These are phyloP conservation scores for Bombylius discolor DNA, from an alignment of 2,888 invertebrate genomes.

Conservation along the genomic window DNA sequence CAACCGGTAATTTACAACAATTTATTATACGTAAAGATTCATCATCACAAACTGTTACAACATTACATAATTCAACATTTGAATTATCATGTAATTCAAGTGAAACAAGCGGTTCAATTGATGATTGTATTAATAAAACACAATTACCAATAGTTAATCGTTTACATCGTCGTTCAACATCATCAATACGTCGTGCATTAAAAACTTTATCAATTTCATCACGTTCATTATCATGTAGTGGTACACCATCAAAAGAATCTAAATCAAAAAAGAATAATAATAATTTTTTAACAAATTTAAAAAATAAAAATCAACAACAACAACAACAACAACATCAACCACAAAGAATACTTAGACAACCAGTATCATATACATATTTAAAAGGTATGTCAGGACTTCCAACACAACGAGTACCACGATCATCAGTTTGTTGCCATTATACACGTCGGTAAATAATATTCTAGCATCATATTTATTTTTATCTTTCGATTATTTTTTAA, in stretches of 20 bases:
- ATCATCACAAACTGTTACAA: not conserved
- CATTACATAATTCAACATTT: constrained; percentile 14
- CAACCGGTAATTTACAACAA: constrained; percentile 8
- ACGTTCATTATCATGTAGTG: constrained; percentile 51
- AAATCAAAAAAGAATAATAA: constrained; percentile 8
- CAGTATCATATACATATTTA: constrained; percentile 67
- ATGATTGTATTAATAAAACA: constrained; percentile 37
- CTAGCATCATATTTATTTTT: no score
- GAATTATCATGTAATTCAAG: constrained; percentile 37
- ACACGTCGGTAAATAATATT: constrained; percentile 24
- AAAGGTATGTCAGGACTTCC: constrained; percentile 69
- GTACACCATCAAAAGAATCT: constrained; percentile 24
- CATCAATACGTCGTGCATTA: constrained; percentile 58
- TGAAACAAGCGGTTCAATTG: constrained; percentile 46
- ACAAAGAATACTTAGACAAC: constrained; percentile 62
- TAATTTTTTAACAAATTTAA: not conserved
- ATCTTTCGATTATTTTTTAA: no score
- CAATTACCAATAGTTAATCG: constrained; percentile 30
- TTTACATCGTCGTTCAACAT: constrained; percentile 43
- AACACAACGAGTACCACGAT: constrained; percentile 64
- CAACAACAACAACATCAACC: constrained; percentile 37
- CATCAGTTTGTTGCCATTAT: constrained; percentile 32
- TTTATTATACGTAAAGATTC: constrained; percentile 8
- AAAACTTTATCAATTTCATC: constrained; percentile 51
- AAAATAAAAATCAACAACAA: not conserved